Evolutionary conservation across 2,888 invertebrate species (phyloP).

Genomic region (Pelosia muscerda): DNA sequence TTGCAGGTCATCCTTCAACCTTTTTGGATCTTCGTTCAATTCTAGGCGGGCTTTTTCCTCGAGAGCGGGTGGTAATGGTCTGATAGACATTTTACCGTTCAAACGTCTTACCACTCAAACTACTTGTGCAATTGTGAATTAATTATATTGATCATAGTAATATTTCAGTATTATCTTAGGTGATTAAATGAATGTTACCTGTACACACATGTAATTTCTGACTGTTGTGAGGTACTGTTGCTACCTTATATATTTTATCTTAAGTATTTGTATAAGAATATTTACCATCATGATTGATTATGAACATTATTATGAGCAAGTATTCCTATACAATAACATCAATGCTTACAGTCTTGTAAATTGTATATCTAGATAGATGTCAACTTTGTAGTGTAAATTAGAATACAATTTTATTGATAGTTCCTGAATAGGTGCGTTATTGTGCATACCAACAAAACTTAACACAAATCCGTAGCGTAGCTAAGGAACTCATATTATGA

Average conservation of each 20-base stretch:
- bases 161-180: constrained; percentile 1
- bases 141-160: constrained; percentile 1
- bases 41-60: constrained; percentile 80
- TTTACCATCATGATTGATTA: too few relatives aligned
- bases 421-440: too few relatives aligned
- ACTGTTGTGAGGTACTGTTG: neutral
- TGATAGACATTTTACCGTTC: constrained; percentile 46
- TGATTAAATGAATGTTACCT: neutral
- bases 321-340: neutral
- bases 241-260: too few relatives aligned
- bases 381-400: too few relatives aligned
- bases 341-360: neutral
- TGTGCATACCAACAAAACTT: neutral
- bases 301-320: too few relatives aligned
- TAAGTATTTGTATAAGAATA: neutral
- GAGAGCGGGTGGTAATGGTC: constrained; percentile 63
- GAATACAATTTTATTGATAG: too few relatives aligned
- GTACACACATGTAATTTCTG: neutral
- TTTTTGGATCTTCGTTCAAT: constrained; percentile 84
- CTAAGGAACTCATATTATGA: neutral
- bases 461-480: neutral
- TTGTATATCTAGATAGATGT: neutral
- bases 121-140: constrained; percentile 1
- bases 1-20: constrained; percentile 78
- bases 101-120: neutral